Conservation (phyloP, 2,888 invertebrate species). For the Platycheirus rosarum region DNA sequence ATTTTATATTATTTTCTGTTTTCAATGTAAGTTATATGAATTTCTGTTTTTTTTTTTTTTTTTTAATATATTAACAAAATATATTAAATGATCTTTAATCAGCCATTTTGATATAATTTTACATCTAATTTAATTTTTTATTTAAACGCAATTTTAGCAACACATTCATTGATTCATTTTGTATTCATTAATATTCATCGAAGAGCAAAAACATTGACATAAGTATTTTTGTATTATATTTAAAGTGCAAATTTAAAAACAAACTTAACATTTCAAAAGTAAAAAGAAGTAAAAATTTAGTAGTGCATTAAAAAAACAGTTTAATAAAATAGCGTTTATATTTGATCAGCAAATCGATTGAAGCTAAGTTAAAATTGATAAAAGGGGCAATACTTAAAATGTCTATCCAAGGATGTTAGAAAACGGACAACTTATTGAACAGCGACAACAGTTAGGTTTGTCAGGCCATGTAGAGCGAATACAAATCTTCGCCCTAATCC, state of each 20-base stretch:
- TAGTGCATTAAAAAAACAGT: no score
- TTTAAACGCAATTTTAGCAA: slow-evolving; percentile 16
- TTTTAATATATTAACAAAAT: slow-evolving; percentile 33
- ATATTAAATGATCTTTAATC: slow-evolving; percentile 17
- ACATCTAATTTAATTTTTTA: slow-evolving; percentile 11
- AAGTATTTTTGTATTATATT: no score
- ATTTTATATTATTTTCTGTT: slow-evolving; percentile 1
- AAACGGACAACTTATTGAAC: no score
- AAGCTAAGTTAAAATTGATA: no score
- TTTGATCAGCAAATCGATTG: no score
- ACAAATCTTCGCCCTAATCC: no score
- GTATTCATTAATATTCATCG: not conserved
- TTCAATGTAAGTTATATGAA: slow-evolving; percentile 48
- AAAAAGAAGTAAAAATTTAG: no score
- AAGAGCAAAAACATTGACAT: slow-evolving; percentile 29
- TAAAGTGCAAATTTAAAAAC: not conserved
- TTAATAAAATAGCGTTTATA: no score
- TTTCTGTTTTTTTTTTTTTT: slow-evolving; percentile 14
- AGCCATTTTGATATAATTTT: slow-evolving; percentile 32
- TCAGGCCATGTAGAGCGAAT: no score
- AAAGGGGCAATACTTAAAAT: no score
- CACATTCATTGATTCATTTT: not conserved
- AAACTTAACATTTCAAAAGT: not conserved
- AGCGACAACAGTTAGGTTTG: no score
- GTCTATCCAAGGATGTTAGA: no score